A percentile compares a stretch with the other conserved stretches of the same genome.
Evolutionary conservation across 2,888 invertebrate species (phyloP).

Genomic region (Brachylomia viminalis): DNA sequence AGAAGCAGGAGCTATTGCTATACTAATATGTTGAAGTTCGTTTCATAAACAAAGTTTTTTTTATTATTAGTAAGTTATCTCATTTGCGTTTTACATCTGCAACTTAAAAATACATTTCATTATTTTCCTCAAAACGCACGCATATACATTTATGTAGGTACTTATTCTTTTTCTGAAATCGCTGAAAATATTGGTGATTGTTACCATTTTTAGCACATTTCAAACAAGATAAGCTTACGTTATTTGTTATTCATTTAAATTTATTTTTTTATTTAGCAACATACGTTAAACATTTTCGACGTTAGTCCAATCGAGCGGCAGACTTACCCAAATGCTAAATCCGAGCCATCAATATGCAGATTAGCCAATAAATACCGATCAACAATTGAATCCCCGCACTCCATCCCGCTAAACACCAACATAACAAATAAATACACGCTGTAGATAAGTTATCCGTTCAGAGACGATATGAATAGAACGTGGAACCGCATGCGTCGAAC

Average conservation of each 20-base stretch:
- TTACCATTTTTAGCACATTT: not conserved
- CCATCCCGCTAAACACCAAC: constrained; percentile 58
- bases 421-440: constrained; percentile 75
- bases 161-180: not conserved
- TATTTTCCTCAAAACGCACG: not conserved
- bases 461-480: constrained; percentile 81
- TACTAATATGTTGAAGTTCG: too few species aligned
- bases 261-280: not conserved
- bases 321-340: not conserved
- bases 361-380: constrained; percentile 31
- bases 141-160: too few species aligned
- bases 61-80: too few species aligned
- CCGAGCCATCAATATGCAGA: constrained; percentile 30
- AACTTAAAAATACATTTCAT: not conserved
- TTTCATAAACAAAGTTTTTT: too few species aligned
- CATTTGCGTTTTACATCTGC: not conserved
- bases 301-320: not conserved
- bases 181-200: not conserved
- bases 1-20: too few species aligned
- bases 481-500: constrained; percentile 76
- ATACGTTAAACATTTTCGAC: not conserved
- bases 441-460: constrained; percentile 78
- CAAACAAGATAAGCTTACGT: too few species aligned
- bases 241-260: not conserved
- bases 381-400: constrained; percentile 39